These are phyloP conservation scores for Clusia tigrina DNA, from an alignment of 2,888 invertebrate species.

Conservation along the genomic window DNA sequence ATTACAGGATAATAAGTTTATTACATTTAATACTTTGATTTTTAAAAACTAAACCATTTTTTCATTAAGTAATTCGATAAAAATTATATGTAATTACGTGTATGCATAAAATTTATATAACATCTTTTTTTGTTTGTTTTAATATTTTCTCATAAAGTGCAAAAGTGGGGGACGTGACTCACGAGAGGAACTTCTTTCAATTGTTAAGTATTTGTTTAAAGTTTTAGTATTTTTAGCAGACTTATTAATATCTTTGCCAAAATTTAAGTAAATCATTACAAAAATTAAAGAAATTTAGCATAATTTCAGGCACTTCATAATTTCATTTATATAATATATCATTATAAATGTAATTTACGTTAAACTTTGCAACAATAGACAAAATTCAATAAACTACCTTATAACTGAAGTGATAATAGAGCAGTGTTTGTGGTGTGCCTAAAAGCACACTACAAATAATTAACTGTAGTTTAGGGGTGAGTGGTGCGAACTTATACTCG, in stretches of 20 bases:
- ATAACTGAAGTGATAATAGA: conserved; percentile 21
- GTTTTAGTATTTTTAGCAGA: conserved; percentile 23
- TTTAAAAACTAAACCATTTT: conserved; percentile 16
- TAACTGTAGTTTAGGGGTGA: conserved; percentile 13
- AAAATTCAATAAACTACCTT: conserved; percentile 27
- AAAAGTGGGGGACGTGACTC: conserved; percentile 20
- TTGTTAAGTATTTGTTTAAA: conserved; percentile 17
- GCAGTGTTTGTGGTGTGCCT: conserved; percentile 34
- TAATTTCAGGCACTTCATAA: conserved; percentile 15
- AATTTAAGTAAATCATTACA: conserved; percentile 9
- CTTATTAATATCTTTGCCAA: not conserved
- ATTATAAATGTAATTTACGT: conserved; percentile 8
- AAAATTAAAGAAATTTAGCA: conserved; percentile 20
- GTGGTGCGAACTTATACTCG: conserved; percentile 17
- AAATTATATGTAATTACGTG: not conserved
- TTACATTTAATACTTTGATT: conserved; percentile 13
- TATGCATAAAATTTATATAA: not conserved
- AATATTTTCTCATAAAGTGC: not conserved
- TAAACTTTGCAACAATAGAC: conserved; percentile 19
- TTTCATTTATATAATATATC: not conserved
- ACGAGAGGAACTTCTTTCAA: conserved; percentile 27
- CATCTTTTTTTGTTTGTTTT: not conserved
- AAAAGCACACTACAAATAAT: conserved; percentile 29
- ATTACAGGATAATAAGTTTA: not conserved
- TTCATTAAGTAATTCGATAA: not conserved